These are phyloP conservation scores for Chunga burmeisteri DNA, from an alignment of 2,113 vertebrate genomes.

Conservation along the genomic window DNA sequence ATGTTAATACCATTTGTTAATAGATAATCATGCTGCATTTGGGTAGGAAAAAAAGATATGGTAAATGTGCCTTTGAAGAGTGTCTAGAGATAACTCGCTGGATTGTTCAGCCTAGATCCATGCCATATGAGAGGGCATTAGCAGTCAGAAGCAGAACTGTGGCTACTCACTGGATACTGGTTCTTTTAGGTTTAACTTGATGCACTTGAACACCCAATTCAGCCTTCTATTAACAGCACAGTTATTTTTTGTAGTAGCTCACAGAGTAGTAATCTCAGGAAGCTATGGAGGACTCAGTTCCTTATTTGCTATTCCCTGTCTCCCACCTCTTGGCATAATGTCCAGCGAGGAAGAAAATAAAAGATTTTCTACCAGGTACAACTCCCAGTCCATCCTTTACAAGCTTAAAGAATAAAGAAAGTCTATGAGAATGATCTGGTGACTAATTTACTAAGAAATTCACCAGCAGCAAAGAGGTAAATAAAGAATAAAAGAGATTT, in stretches of 20 bases:
- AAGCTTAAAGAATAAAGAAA: not conserved
- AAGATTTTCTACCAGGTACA: not conserved
- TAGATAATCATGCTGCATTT: not conserved
- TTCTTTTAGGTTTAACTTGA: not conserved
- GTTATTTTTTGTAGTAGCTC: not conserved
- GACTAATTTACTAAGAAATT: not conserved
- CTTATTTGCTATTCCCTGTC: not conserved
- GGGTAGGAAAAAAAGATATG: not conserved
- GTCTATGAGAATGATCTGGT: not conserved
- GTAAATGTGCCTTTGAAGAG: not conserved
- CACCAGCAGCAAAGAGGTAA: not conserved
- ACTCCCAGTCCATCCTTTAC: not conserved
- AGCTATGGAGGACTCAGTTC: not conserved
- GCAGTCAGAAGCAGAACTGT: not conserved
- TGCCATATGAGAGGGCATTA: not conserved
- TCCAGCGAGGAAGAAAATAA: not conserved
- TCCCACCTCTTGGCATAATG: not conserved
- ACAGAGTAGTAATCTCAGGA: not conserved
- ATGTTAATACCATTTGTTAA: not conserved
- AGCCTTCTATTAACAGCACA: not conserved
- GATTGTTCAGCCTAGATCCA: not conserved
- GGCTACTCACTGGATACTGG: not conserved
- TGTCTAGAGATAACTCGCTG: not conserved
- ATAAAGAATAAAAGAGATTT: not conserved
- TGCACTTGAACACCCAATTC: not conserved